Conservation (phyloP, 2,797 vertebrate species). For the Micrastur ruficollis region DNA sequence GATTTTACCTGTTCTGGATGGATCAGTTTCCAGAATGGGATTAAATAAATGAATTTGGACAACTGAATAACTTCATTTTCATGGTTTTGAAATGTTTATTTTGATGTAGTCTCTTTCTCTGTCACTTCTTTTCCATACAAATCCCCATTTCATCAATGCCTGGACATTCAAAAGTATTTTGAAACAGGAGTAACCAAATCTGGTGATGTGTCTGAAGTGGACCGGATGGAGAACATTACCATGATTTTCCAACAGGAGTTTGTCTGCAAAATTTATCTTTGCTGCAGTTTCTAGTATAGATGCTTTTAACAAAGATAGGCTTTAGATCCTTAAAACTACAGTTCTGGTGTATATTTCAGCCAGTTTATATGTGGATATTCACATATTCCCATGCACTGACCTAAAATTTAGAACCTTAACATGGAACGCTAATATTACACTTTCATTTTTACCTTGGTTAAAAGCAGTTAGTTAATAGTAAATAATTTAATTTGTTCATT, state of each 20-base stretch:
- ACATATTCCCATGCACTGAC: neutral
- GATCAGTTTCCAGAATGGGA: neutral
- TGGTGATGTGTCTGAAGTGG: neutral
- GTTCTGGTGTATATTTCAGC: neutral
- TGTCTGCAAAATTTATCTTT: neutral
- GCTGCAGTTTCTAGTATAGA: neutral
- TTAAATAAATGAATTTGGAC: neutral
- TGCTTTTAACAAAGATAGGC: neutral
- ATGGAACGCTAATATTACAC: neutral
- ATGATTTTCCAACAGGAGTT: neutral
- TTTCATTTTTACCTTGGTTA: neutral
- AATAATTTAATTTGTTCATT: neutral
- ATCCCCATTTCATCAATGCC: neutral
- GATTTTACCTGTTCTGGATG: neutral
- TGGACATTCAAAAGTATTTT: neutral
- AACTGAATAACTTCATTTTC: neutral
- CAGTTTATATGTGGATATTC: neutral
- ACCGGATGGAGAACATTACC: neutral
- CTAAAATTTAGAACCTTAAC: neutral
- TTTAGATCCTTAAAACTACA: neutral
- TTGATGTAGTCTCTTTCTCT: neutral
- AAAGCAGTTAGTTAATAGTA: neutral
- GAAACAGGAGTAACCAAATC: neutral
- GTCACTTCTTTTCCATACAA: neutral
- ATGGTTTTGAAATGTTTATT: neutral